These are phyloP conservation scores for Calliopsis andreniformis DNA, from an alignment of 1,140 invertebrate species.

Conservation along the genomic window DNA sequence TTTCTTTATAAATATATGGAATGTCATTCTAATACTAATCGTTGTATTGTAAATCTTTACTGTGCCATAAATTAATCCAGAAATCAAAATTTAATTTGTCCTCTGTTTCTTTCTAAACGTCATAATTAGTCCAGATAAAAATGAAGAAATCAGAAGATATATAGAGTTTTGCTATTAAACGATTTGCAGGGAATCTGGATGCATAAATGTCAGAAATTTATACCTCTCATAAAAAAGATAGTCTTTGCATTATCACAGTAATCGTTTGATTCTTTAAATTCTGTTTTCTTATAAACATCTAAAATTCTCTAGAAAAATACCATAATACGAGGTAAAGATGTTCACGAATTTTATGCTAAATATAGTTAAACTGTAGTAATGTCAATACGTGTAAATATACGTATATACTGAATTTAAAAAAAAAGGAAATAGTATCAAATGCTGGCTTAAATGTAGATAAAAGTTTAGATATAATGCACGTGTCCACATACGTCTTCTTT, in stretches of 20 bases:
- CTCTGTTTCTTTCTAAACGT: not conserved
- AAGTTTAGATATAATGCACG: no score
- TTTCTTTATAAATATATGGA: not conserved
- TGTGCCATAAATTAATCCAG: no score
- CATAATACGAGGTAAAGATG: not conserved
- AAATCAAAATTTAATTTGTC: no score
- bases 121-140: not conserved
- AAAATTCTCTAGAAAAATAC: not conserved
- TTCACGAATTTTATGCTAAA: not conserved
- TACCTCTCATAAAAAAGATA: not conserved
- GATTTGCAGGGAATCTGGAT: not conserved
- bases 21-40: not conserved
- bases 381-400: conserved; percentile 16
- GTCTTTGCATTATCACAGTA: conserved; percentile 29
- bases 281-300: not conserved
- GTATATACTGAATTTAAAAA: not conserved
- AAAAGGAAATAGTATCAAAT: conserved; percentile 11
- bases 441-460: not conserved
- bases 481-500: not conserved
- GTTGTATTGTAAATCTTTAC: not conserved
- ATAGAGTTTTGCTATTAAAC: conserved; percentile 8
- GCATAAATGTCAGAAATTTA: not conserved
- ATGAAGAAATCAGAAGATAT: conserved; percentile 18
- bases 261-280: not conserved
- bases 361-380: not conserved